Conservation (phyloP, 2,797 vertebrate genomes). For the Synaphobranchus kaupii region DNA sequence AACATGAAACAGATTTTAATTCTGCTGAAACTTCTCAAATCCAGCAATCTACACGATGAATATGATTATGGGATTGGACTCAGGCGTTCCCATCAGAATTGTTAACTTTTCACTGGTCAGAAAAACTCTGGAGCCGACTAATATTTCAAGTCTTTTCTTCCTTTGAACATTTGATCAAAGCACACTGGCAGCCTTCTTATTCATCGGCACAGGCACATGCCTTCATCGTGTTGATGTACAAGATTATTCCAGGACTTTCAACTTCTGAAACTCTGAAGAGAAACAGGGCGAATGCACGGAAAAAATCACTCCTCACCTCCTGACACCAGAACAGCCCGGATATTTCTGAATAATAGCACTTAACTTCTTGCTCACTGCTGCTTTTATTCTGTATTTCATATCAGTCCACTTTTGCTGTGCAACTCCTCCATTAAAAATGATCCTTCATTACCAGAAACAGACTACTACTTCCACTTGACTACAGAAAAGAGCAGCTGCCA, state of each 20-base stretch:
- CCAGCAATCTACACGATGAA: neutral
- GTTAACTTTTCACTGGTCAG: neutral
- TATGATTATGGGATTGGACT: neutral
- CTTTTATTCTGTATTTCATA: neutral
- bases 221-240: neutral
- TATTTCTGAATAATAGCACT: neutral
- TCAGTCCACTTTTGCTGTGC: neutral
- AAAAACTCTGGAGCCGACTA: neutral
- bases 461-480: neutral
- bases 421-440: neutral
- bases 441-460: neutral
- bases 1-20: neutral
- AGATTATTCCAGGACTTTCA: neutral
- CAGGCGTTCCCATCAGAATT: neutral
- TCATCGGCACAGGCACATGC: neutral
- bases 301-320: neutral
- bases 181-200: conserved; percentile 14
- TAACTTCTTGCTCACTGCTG: neutral
- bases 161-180: conserved; percentile 31
- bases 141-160: neutral
- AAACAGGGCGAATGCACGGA: neutral
- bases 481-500: neutral
- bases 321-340: neutral
- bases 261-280: neutral
- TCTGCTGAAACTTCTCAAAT: neutral